phyloP scores from a whole-genome alignment of 2,797 vertebrate species.

The Smutsia gigantea region DNA sequence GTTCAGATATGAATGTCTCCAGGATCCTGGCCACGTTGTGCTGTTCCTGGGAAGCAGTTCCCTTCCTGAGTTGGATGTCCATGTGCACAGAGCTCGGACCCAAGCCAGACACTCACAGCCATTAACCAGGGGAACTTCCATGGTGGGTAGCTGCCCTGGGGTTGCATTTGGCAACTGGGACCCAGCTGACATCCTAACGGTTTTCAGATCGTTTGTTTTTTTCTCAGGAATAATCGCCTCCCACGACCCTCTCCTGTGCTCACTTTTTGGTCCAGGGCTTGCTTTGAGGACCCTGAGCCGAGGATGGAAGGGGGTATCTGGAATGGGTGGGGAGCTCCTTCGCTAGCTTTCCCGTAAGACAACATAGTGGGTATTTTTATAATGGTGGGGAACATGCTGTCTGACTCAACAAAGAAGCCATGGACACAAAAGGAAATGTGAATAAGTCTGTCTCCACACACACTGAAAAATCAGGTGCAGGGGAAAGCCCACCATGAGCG shows the following conservation, averaged over 20 bases:
- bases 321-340: too few relatives aligned
- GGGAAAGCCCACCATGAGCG: neutral
- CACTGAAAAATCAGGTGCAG: neutral
- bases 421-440: neutral
- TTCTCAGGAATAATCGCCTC: neutral
- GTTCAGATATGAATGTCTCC: neutral
- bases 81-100: neutral
- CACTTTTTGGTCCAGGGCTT: neutral
- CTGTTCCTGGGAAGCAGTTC: slow-evolving; percentile 23
- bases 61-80: neutral
- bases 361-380: neutral
- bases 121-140: slow-evolving; percentile 45
- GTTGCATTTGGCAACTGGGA: slow-evolving; percentile 53
- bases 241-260: neutral
- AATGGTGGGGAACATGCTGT: neutral
- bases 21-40: slow-evolving; percentile 30
- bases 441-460: neutral
- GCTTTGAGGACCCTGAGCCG: too few relatives aligned
- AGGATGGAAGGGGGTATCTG: neutral
- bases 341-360: neutral
- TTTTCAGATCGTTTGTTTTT: neutral
- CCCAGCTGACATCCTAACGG: neutral
- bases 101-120: neutral
- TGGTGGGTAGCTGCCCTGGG: neutral
- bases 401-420: neutral